Evolutionary conservation across 1,140 invertebrate genomes (phyloP), one percentile per base, ranked within the genome.

Genomic region (Drosophila prosaltans): DNA sequence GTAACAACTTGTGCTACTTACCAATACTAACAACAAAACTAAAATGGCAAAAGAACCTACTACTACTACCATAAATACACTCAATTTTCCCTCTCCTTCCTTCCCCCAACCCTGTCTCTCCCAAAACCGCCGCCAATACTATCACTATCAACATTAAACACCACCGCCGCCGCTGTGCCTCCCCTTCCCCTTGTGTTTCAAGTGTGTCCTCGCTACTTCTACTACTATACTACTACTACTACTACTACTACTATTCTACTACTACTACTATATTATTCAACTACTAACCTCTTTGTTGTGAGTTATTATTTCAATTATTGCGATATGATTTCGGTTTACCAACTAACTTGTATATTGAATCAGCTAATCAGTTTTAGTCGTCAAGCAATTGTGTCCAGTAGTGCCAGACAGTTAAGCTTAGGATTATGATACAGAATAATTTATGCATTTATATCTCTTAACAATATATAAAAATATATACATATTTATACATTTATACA

Each of bases 1-100:
- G 83, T 86, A 86, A 86, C 21, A 51, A 68, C 66, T 76, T 86
- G 82, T 81, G 77, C 80, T 88, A 86, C 82, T 86, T 88, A 86
- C 80, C 64, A 72, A 54, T 24, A 51, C 45, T 51, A 51, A 51
- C 45, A 51, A 36, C 32, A 67, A 66, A 67, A 55, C 28, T 4
- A 63, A 77, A 69, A 62, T 48, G 43, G 48, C 59, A 51, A 16
- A 16, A 51, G 6, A 26, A 48, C 45, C 3, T 43, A 40, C 2
- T 40, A 40, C 10, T 11, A 2, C 39, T 11, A 9, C 39, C 21
- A 48, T 48, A 48, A 10, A 43, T 51, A 51, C n/a, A 51, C 21
- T 51, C 45, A 5, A 51, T 26, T 1, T 7, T 10, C 8, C 21
- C 21, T 21, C 21, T 7, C 32, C 28, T 0, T 30, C 28, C 28